phyloP scores from a whole-genome alignment of 2,113 vertebrate genomes.

The Motacilla tschutschensis region DNA sequence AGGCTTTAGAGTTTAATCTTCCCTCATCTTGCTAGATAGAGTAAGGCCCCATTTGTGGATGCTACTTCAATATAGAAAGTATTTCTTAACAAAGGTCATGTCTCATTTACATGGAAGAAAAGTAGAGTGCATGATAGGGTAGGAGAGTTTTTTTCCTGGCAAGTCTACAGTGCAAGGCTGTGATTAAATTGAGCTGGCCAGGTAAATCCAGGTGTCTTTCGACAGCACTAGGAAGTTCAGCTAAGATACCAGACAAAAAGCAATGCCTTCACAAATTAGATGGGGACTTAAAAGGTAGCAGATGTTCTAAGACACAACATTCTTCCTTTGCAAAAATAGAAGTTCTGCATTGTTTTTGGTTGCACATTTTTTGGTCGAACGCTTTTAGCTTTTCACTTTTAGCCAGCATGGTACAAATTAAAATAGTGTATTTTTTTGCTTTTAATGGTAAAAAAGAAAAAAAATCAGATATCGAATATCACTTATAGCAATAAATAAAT shows the following conservation, averaged over 20 bases:
- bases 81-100: constrained; percentile 44
- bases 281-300: background rate
- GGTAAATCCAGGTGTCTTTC: background rate
- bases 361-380: fast-evolving
- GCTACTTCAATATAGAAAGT: constrained; percentile 34
- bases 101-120: background rate
- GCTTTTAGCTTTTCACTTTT: background rate
- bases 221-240: background rate
- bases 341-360: background rate
- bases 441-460: background rate
- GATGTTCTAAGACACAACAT: background rate
- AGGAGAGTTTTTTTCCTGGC: background rate
- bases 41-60: constrained; percentile 49
- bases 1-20: constrained; percentile 52
- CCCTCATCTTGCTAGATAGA: background rate
- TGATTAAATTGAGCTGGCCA: background rate
- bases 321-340: background rate
- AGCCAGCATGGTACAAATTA: background rate
- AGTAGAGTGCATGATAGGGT: background rate
- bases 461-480: background rate
- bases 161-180: background rate
- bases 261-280: background rate
- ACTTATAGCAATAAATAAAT: background rate
- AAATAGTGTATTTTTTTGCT: background rate
- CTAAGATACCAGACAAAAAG: background rate